phyloP scores from a whole-genome alignment of 2,888 invertebrate genomes.

The Dyspetes luteomarginatus region DNA sequence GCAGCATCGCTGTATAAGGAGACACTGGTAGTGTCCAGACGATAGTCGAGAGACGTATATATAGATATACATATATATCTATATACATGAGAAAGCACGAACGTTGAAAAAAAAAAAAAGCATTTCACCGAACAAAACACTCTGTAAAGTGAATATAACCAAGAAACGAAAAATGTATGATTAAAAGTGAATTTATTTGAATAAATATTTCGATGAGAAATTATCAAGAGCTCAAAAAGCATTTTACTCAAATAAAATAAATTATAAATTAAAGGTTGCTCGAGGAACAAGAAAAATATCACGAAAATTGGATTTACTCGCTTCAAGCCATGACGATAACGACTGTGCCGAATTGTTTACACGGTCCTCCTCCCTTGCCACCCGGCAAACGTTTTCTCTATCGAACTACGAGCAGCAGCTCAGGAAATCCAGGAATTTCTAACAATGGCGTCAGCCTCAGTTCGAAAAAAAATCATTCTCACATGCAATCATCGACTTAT shows the following conservation, averaged over 20 bases:
- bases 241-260: not conserved
- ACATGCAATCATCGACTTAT: slow-evolving; percentile 84
- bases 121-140: not conserved
- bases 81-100: not conserved
- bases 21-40: slow-evolving; percentile 18
- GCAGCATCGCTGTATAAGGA: slow-evolving; percentile 57
- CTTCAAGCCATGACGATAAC: slow-evolving; percentile 84
- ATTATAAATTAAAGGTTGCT: not conserved
- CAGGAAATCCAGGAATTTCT: slow-evolving; percentile 70
- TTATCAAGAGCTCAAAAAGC: not conserved
- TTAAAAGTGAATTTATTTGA: not conserved
- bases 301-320: not conserved
- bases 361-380: slow-evolving; percentile 86
- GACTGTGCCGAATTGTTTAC: slow-evolving; percentile 81
- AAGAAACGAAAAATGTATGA: not conserved
- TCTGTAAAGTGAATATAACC: not conserved
- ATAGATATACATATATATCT: slow-evolving; percentile 16
- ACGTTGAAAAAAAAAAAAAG: not conserved
- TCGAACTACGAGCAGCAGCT: slow-evolving; percentile 71
- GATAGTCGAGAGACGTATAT: slow-evolving; percentile 17
- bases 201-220: no score
- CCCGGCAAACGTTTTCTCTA: slow-evolving; percentile 84
- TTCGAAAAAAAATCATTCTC: slow-evolving; percentile 34
- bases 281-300: not conserved
- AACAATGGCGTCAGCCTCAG: not conserved